Percentiles rank a stretch among this genome's conserved stretches.
phyloP scores from a whole-genome alignment of 2,888 invertebrate genomes.

The Melanchra persicariae region DNA sequence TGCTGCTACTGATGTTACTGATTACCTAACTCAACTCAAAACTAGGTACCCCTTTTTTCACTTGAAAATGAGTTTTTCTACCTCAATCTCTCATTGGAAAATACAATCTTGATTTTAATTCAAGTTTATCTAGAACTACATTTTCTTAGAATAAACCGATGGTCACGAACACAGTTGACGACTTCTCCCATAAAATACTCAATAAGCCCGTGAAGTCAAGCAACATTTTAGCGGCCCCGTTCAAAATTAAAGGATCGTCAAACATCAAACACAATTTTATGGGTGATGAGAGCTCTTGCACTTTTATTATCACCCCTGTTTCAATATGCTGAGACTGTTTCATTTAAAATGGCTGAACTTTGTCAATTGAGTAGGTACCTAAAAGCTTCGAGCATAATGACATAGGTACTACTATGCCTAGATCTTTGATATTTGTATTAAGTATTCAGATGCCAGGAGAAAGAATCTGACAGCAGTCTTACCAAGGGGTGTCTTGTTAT shows the following conservation, averaged over 20 bases:
- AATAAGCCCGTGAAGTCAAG: slow-evolving; percentile 12
- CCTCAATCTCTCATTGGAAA: no score
- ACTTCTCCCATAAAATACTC: slow-evolving; percentile 18
- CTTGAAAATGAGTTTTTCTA: no score
- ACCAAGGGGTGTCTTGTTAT: no score
- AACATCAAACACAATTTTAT: slow-evolving; percentile 57
- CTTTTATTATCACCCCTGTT: slow-evolving; percentile 42
- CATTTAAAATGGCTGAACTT: slow-evolving; percentile 29
- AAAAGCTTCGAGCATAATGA: background rate
- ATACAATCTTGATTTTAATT: no score
- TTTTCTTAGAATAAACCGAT: background rate
- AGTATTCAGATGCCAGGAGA: no score
- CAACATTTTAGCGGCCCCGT: slow-evolving; percentile 44
- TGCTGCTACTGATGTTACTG: no score
- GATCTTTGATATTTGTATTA: no score
- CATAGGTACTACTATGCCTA: no score
- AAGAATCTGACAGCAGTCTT: no score
- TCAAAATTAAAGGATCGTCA: slow-evolving; percentile 50
- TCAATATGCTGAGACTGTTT: slow-evolving; percentile 33
- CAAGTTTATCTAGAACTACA: no score
- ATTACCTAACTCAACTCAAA: no score
- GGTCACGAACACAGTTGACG: background rate
- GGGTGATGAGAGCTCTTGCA: slow-evolving; percentile 42
- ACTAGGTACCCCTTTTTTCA: no score
- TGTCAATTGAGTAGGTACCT: slow-evolving; percentile 1